Evolutionary conservation across 2,888 invertebrate species (phyloP).

Genomic region (Agrotis puta): DNA sequence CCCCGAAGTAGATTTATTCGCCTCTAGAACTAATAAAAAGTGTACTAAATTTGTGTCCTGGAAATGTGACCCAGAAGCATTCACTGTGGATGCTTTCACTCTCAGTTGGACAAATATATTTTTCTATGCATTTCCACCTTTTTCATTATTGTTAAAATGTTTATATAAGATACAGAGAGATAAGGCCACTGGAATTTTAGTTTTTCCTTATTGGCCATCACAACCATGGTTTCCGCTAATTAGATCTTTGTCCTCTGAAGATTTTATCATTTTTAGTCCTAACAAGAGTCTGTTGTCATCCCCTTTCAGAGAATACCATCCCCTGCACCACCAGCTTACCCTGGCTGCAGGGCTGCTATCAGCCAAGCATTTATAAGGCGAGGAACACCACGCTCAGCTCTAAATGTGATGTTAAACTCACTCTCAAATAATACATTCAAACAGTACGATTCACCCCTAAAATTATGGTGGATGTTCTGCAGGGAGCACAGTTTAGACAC

Average conservation of each 20-base stretch:
- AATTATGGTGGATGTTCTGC: not conserved
- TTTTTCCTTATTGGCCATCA: not conserved
- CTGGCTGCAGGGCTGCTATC: too few species aligned
- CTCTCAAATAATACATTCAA: not conserved
- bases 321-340: not conserved
- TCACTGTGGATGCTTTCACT: not conserved
- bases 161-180: constrained; percentile 6
- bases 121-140: constrained; percentile 4
- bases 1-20: constrained; percentile 1
- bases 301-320: constrained; percentile 4
- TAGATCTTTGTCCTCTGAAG: not conserved
- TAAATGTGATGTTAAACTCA: not conserved
- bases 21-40: not conserved
- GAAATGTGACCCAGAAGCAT: constrained; percentile 1
- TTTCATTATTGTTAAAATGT: constrained; percentile 9
- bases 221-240: constrained; percentile 3
- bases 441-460: not conserved
- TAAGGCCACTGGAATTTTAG: not conserved
- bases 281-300: not conserved
- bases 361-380: constrained; percentile 3
- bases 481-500: too few species aligned
- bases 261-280: not conserved
- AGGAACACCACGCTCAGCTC: not conserved
- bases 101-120: not conserved
- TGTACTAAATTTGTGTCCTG: not conserved